These are phyloP conservation scores for Pangasianodon gigas DNA, from an alignment of 2,113 vertebrate species.

Conservation along the genomic window DNA sequence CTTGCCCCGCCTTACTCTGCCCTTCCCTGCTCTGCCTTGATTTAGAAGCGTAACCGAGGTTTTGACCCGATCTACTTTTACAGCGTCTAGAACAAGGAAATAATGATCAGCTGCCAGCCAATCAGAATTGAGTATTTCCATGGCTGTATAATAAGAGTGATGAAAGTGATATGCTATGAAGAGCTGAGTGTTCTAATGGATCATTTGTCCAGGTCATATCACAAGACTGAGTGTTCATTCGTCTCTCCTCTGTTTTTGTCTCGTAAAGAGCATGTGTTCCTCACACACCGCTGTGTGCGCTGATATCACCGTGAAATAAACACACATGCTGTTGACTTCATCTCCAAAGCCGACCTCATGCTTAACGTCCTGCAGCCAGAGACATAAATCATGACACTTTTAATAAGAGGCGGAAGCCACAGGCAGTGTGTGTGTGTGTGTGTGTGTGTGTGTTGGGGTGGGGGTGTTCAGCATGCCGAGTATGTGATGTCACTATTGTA, in stretches of 20 bases:
- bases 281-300: slow-evolving; percentile 5
- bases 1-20: too few species aligned
- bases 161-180: not conserved
- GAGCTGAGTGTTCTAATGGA: not conserved
- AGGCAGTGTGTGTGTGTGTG: slow-evolving; percentile 2
- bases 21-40: too few species aligned
- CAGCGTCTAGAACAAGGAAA: too few species aligned
- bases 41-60: not conserved
- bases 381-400: slow-evolving; percentile 48
- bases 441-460: not conserved
- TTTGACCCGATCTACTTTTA: not conserved
- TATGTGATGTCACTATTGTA: slow-evolving; percentile 34
- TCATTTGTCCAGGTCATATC: not conserved
- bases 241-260: not conserved
- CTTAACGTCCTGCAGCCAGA: slow-evolving; percentile 35
- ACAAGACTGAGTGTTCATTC: not conserved
- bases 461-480: not conserved
- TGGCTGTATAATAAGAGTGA: not conserved
- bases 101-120: not conserved
- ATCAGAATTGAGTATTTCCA: not conserved
- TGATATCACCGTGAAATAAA: slow-evolving; percentile 29
- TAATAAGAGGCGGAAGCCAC: slow-evolving; percentile 41
- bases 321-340: slow-evolving; percentile 16
- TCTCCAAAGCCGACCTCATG: slow-evolving; percentile 16
- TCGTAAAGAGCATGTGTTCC: not conserved